Percentiles rank a stretch among this genome's conserved stretches.
These are phyloP conservation scores for Erythrolamprus reginae DNA, from an alignment of 2,113 vertebrate species.

Conservation along the genomic window DNA sequence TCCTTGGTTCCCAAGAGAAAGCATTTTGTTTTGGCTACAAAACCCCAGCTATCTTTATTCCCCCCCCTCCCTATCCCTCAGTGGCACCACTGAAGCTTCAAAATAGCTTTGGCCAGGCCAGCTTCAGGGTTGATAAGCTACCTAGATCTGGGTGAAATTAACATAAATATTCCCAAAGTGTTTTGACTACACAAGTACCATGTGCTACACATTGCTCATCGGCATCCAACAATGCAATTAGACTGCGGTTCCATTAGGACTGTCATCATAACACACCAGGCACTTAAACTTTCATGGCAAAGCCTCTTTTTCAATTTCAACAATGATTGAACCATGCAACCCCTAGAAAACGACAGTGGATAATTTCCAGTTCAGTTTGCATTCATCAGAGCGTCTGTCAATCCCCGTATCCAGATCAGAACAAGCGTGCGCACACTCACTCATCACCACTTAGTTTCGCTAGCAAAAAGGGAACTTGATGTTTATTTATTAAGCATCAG, in stretches of 20 bases:
- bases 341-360: neutral
- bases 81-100: too few species aligned
- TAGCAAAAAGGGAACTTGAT: neutral
- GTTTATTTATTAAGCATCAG: neutral
- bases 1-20: too few species aligned
- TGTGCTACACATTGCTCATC: slow-evolving; percentile 41
- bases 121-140: neutral
- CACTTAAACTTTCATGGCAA: fast-evolving
- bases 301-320: neutral
- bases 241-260: neutral
- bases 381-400: neutral
- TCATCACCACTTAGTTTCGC: neutral
- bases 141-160: neutral
- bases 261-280: neutral
- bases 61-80: too few species aligned
- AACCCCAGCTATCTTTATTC: too few species aligned
- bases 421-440: neutral
- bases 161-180: slow-evolving; percentile 27
- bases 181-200: slow-evolving; percentile 32
- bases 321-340: neutral
- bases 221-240: slow-evolving; percentile 27
- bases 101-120: too few species aligned
- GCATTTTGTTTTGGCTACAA: too few species aligned
- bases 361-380: neutral
- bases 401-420: neutral